Conservation (phyloP, 2,797 vertebrate genomes). For the Thunnus albacares region DNA sequence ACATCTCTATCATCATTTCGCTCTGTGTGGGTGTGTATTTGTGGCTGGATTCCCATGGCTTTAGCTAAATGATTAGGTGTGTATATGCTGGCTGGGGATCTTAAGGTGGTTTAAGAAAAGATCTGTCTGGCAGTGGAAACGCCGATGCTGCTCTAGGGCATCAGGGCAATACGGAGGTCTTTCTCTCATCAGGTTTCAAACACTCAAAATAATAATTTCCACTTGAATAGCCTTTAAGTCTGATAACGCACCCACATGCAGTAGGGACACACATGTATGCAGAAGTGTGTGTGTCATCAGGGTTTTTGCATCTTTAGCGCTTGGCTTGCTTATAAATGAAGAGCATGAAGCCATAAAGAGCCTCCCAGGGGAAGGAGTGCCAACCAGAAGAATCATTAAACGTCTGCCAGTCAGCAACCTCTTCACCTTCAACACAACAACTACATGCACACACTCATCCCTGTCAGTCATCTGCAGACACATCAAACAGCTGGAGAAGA, state of each 20-base stretch:
- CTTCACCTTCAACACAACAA: slow-evolving; percentile 18
- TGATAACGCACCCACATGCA: slow-evolving; percentile 26
- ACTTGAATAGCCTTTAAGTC: slow-evolving; percentile 35
- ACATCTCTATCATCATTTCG: slow-evolving; percentile 43
- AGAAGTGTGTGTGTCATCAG: slow-evolving; percentile 56
- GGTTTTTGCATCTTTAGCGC: slow-evolving; percentile 63
- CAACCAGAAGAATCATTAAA: slow-evolving; percentile 61
- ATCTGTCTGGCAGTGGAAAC: slow-evolving; percentile 49
- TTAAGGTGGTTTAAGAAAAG: slow-evolving; percentile 45
- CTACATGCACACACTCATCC: slow-evolving; percentile 46
- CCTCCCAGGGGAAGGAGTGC: slow-evolving; percentile 68
- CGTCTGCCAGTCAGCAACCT: slow-evolving; percentile 52
- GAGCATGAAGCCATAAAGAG: slow-evolving; percentile 42
- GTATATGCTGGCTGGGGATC: slow-evolving; percentile 55
- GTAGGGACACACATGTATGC: slow-evolving; percentile 3
- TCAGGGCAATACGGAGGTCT: slow-evolving; percentile 39
- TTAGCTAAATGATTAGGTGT: slow-evolving; percentile 55
- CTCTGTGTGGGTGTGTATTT: slow-evolving; percentile 16
- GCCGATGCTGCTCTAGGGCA: slow-evolving; percentile 62
- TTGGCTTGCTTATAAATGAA: slow-evolving; percentile 58
- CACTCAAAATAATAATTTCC: slow-evolving; percentile 48
- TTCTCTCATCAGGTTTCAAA: slow-evolving; percentile 75
- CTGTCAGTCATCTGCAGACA: slow-evolving; percentile 35
- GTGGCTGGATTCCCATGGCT: slow-evolving; percentile 54
- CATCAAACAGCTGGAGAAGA: slow-evolving; percentile 46